A percentile compares a stretch with the other conserved stretches of the same genome.
Conservation (phyloP, 2,888 invertebrate species). For the Octonoba sinensis region DNA sequence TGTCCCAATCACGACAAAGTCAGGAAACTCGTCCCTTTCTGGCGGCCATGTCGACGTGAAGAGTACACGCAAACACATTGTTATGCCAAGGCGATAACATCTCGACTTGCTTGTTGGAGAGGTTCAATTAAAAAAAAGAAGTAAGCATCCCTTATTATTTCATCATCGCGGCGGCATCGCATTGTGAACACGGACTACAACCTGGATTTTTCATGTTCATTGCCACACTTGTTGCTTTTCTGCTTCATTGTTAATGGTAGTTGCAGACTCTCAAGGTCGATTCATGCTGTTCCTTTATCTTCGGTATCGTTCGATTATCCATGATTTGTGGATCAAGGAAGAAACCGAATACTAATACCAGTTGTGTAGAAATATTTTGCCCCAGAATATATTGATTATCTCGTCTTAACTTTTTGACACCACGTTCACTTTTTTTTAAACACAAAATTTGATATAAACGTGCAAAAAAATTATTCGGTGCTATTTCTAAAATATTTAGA, state of each 20-base stretch:
- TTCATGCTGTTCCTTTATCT: too few species aligned
- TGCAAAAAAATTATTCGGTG: too few species aligned
- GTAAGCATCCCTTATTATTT: slow-evolving; percentile 63
- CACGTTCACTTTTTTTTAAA: too few species aligned
- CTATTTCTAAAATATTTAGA: too few species aligned
- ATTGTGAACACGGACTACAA: slow-evolving; percentile 36
- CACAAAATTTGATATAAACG: too few species aligned
- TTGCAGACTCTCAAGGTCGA: background rate
- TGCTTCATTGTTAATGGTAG: slow-evolving; percentile 14
- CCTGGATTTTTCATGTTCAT: slow-evolving; percentile 55
- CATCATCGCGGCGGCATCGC: slow-evolving; percentile 44
- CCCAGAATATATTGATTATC: too few species aligned
- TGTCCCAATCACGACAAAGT: slow-evolving; percentile 59
- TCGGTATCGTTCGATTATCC: too few species aligned
- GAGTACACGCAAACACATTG: slow-evolving; percentile 57
- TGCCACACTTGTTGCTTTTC: slow-evolving; percentile 44
- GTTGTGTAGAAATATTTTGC: too few species aligned
- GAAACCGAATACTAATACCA: too few species aligned
- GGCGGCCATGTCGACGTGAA: slow-evolving; percentile 15
- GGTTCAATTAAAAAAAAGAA: slow-evolving; percentile 56
- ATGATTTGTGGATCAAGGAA: too few species aligned
- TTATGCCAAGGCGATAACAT: slow-evolving; percentile 58
- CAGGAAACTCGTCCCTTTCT: slow-evolving; percentile 49
- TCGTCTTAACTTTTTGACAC: too few species aligned
- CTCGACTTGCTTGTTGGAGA: slow-evolving; percentile 32